Evolutionary conservation across 2,113 vertebrate species (phyloP), one percentile per base, ranked within the genome.

Genomic region (Hydrolagus affinis): DNA sequence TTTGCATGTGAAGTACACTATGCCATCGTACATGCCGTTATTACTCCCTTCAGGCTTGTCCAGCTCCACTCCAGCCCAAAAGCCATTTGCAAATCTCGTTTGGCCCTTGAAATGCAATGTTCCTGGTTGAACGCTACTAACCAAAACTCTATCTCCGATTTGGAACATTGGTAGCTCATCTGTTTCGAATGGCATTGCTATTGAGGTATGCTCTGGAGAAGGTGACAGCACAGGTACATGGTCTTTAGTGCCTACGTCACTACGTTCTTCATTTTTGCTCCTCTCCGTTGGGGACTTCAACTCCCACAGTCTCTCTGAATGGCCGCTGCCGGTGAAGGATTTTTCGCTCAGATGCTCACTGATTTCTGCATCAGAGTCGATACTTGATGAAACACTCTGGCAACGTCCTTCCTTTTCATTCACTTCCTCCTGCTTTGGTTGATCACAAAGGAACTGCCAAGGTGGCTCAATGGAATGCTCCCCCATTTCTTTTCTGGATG

Each of bases 21-120:
- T 91, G 1, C 92, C 95, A 88, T 96, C 92, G 0, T 96, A 98
- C 7, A 94, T 96, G 74, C 98, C 98, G 12, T 95, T 94, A 87
- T 98, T 98, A 89, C 95, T 97, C 68, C 98, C 98, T 91, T 98
- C 96, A 70, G 96, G 93, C 86, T 95, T 92, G 87, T 98, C 97
- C 86, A 98, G 89, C 88, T 98, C 97, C 68, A 98, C 96, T 0
- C 98, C 98, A 56, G 96, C 96, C 98, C 97, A 98, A 90, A 96
- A 95, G 3, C 97, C 97, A 88, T 95, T 94, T 44, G 96, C 96
- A 89, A 99, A 98, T 83, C 91, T 92, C 66, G 97, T 97, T 17
- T 90, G 88, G 11, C 97, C 98, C 92, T 98, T 98, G 89, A 98
- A 98, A 85, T 92, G 90, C 66, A 99, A 86, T 0, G 92, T 98